phyloP scores from a whole-genome alignment of 2,113 vertebrate species.

The Eulacestoma nigropectus region DNA sequence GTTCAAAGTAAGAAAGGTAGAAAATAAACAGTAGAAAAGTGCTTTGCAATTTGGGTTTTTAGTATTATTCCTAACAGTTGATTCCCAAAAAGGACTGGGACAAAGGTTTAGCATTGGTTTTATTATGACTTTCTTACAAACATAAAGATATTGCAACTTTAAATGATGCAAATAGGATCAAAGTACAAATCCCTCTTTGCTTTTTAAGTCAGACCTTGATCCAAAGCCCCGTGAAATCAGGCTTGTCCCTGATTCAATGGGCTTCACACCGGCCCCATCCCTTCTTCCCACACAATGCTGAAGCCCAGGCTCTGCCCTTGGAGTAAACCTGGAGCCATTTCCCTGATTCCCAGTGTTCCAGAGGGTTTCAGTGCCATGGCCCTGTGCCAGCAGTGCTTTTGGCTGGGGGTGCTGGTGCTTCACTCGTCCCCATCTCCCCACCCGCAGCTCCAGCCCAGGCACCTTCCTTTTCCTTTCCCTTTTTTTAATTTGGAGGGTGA shows the following conservation, averaged over 20 bases:
- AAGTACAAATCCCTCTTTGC: conserved; percentile 3
- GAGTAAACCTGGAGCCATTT: not conserved
- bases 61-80: not conserved
- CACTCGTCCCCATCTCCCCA: accelerated
- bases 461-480: not conserved
- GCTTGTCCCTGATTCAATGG: accelerated
- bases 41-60: conserved; percentile 51
- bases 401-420: not conserved
- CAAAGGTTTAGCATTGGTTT: not conserved
- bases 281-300: not conserved
- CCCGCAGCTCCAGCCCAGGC: not conserved
- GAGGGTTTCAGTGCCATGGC: not conserved
- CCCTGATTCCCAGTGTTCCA: not conserved
- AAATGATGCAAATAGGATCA: not conserved
- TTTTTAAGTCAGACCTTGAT: not conserved
- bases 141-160: not conserved
- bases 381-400: accelerated
- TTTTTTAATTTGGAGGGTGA: not conserved
- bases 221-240: not conserved
- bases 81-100: not conserved
- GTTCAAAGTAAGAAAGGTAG: conserved; percentile 43
- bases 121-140: not conserved
- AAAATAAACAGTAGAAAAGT: conserved; percentile 61
- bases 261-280: not conserved
- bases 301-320: not conserved